Evolutionary conservation across 2,888 invertebrate genomes (phyloP).

Genomic region (Therioaphis trifolii): DNA sequence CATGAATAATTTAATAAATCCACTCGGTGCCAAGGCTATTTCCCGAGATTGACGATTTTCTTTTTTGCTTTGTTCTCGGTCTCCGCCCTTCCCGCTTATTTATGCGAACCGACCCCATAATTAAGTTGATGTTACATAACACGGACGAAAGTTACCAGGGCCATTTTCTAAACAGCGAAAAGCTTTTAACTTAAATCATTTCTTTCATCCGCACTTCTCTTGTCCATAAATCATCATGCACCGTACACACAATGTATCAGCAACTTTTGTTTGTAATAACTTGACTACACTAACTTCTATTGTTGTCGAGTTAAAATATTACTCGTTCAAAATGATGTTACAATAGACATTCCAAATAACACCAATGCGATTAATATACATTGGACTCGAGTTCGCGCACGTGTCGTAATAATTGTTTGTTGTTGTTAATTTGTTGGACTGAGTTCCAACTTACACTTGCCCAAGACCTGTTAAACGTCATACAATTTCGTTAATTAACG

Average conservation of each 20-base stretch:
- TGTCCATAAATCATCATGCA: constrained; percentile 20
- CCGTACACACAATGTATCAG: not conserved
- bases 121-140: constrained; percentile 50
- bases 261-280: constrained; percentile 35
- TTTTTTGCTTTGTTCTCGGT: constrained; percentile 6
- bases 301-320: not conserved
- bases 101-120: constrained; percentile 49
- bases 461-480: too few species aligned
- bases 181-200: constrained; percentile 57
- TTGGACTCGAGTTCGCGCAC: too few species aligned
- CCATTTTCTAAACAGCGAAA: constrained; percentile 58
- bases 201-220: constrained; percentile 47
- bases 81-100: constrained; percentile 15
- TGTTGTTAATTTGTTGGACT: not conserved
- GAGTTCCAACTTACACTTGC: not conserved
- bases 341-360: not conserved
- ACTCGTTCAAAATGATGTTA: not conserved
- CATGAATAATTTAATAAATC: constrained; percentile 49
- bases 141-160: constrained; percentile 28
- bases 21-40: constrained; percentile 8
- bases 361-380: not conserved
- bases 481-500: not conserved
- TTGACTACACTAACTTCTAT: not conserved
- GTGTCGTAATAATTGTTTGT: not conserved
- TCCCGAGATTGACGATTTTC: constrained; percentile 34